Evolutionary conservation across 2,113 vertebrate species (phyloP), one percentile per base, ranked within the genome.

Genomic region (Hymenochirus boettgeri): DNA sequence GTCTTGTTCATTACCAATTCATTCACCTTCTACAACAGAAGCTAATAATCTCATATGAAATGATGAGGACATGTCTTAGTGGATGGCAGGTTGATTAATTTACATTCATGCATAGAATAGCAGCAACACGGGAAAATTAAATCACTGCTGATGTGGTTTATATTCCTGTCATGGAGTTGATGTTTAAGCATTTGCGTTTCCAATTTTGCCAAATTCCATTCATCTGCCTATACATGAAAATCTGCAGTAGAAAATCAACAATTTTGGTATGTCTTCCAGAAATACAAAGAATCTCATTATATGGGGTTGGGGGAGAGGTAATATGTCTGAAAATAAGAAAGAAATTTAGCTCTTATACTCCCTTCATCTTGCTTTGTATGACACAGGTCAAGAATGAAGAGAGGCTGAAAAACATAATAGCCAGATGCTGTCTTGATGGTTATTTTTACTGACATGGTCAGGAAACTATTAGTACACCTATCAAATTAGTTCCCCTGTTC

Each of bases 361-460:
- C 9, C 26, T 52, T 17, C 25, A 37, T 19, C 11, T 17, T 22
- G 13, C 2, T 13, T 9, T 10, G 24, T n/a, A 15, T 15, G 48
- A 19, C 46, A 52, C 17, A 50, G 45, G 13, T 7, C 1, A 24
- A 23, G 33, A 33, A 24, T 18, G 35, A 39, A 27, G 33, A 39
- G 23, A 15, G 21, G 33, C 31, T 17, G 13, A 24, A 45, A 27
- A 25, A 56, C 25, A 46, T 24, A 45, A 2, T 7, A 17, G 51
- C 62, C n/a, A 50, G 27, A 63, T 26, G 23, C 53, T 29, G 17
- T 52, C 23, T 56, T 27, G 13, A 46, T 56, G 54, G 51, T n/a
- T 55, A 23, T 31, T 55, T 10, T 25, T 52, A 31, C 24, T 27
- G 37, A 22, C 21, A 1, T 24, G 27, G 62, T 64, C 37, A 56